These are phyloP conservation scores for Parambassis ranga DNA, from an alignment of 2,797 vertebrate genomes.

Conservation along the genomic window DNA sequence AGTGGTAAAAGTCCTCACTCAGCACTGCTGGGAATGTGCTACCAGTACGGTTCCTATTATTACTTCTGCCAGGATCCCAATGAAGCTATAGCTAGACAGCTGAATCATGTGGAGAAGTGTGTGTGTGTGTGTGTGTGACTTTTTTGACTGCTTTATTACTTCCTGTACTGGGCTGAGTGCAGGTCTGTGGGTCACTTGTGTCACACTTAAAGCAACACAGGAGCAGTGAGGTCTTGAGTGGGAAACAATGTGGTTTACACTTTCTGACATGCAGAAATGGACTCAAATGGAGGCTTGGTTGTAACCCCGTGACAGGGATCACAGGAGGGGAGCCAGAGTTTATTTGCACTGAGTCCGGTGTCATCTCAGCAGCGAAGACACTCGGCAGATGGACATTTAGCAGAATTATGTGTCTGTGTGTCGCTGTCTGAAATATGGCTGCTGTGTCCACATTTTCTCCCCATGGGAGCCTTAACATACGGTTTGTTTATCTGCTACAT, in stretches of 20 bases:
- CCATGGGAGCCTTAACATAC: background rate
- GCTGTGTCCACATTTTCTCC: background rate
- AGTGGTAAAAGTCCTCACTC: slow-evolving; percentile 54
- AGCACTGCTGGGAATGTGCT: slow-evolving; percentile 47
- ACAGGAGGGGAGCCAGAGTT: slow-evolving; percentile 55
- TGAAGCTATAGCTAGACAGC: slow-evolving; percentile 47
- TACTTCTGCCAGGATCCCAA: slow-evolving; percentile 47
- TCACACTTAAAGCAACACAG: slow-evolving; percentile 49
- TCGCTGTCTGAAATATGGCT: slow-evolving; percentile 11
- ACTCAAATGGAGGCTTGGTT: background rate
- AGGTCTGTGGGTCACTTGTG: slow-evolving; percentile 45
- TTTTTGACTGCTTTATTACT: slow-evolving; percentile 63
- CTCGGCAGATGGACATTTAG: slow-evolving; percentile 10
- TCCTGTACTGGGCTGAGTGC: slow-evolving; percentile 42
- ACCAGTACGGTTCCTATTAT: slow-evolving; percentile 42
- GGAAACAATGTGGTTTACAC: slow-evolving; percentile 38
- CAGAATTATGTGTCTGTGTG: slow-evolving; percentile 29
- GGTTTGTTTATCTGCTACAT: slow-evolving; percentile 18
- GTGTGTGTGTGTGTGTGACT: background rate
- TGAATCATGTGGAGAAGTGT: slow-evolving; percentile 15
- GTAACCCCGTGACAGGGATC: slow-evolving; percentile 40
- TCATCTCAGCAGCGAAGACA: slow-evolving; percentile 19
- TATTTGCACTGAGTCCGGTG: slow-evolving; percentile 48
- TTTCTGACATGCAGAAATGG: slow-evolving; percentile 31
- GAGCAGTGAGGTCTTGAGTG: slow-evolving; percentile 33